phyloP scores from a whole-genome alignment of 2,888 invertebrate genomes.

The Chesias legatella region DNA sequence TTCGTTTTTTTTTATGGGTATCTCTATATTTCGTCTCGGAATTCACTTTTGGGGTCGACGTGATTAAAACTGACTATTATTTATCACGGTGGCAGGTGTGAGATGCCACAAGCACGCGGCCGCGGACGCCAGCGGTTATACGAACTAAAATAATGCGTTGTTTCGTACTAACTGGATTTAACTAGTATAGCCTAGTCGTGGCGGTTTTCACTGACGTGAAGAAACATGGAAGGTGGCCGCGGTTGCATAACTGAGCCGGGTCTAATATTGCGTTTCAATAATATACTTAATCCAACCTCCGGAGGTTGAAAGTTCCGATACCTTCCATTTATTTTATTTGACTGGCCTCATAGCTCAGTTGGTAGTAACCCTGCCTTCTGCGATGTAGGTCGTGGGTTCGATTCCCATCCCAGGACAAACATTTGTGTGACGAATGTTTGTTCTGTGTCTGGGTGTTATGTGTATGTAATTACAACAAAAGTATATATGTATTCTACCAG shows the following conservation, averaged over 20 bases:
- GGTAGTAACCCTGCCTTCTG: too few species aligned
- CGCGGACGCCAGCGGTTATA: constrained; percentile 20
- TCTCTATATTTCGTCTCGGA: constrained; percentile 4
- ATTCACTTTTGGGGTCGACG: constrained; percentile 21
- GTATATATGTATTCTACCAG: too few species aligned
- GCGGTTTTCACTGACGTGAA: constrained; percentile 45
- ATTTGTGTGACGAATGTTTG: too few species aligned
- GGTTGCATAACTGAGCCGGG: constrained; percentile 52
- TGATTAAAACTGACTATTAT: constrained; percentile 8
- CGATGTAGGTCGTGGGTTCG: too few species aligned
- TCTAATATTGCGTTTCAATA: constrained; percentile 37
- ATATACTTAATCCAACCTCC: constrained; percentile 31
- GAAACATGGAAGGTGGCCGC: constrained; percentile 50
- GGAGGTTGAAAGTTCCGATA: constrained; percentile 23
- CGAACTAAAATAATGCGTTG: constrained; percentile 40
- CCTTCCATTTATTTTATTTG: constrained; percentile 6
- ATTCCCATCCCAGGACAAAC: too few species aligned
- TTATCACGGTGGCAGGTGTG: constrained; percentile 5
- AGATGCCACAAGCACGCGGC: constrained; percentile 10
- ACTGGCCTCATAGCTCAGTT: too few species aligned
- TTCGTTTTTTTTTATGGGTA: constrained; percentile 14
- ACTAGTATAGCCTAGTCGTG: constrained; percentile 47
- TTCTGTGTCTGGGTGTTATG: too few species aligned
- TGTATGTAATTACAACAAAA: too few species aligned
- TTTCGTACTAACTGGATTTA: constrained; percentile 50